Conservation (phyloP, 2,113 vertebrate species). For the Myodes glareolus region DNA sequence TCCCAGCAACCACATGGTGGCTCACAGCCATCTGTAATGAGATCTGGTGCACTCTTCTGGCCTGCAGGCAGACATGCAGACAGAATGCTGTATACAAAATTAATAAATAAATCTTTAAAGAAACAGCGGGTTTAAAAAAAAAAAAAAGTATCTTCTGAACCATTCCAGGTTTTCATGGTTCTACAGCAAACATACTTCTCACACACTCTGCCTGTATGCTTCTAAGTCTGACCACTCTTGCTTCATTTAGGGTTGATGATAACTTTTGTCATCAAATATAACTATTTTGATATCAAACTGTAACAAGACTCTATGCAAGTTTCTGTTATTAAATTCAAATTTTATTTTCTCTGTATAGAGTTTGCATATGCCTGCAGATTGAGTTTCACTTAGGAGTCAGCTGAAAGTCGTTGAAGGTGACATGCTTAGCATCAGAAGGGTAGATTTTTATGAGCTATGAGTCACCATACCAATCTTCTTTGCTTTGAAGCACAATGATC, state of each 20-base stretch:
- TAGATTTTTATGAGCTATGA: constrained; percentile 46
- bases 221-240: background rate
- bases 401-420: constrained; percentile 50
- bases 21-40: no score
- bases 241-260: constrained; percentile 9
- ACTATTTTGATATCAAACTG: background rate
- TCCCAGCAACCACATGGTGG: no score
- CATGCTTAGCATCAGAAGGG: constrained; percentile 10
- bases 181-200: background rate
- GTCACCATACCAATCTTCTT: constrained; percentile 33
- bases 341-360: constrained; percentile 39
- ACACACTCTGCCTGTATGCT: background rate
- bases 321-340: constrained; percentile 45
- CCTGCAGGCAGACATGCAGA: no score
- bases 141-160: constrained; percentile 24
- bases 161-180: constrained; percentile 1
- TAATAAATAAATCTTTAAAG: no score
- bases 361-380: constrained; percentile 1
- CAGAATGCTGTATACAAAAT: no score
- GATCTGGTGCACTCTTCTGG: no score
- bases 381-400: constrained; percentile 56
- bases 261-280: background rate
- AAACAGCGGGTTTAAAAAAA: no score
- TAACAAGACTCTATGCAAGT: constrained; percentile 1
- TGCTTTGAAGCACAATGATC: constrained; percentile 37